phyloP scores from a whole-genome alignment of 2,888 invertebrate species.

The Quadroppia sp. region DNA sequence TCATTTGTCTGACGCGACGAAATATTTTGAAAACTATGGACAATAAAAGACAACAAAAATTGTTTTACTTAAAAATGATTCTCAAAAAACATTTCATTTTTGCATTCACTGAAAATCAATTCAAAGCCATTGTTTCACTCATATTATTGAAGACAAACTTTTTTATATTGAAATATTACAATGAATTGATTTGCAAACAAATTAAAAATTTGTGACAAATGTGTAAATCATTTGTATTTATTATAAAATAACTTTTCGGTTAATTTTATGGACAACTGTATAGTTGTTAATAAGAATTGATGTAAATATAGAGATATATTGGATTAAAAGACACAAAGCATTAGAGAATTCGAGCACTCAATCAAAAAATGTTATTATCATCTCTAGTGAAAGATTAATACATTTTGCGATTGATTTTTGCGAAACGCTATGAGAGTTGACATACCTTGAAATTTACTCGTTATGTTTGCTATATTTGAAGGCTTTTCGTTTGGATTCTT shows the following conservation, averaged over 20 bases:
- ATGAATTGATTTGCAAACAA: too few relatives aligned
- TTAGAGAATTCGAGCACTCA: constrained; percentile 25
- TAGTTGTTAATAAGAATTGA: neutral
- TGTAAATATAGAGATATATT: neutral
- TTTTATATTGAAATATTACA: neutral
- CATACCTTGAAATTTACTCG: constrained; percentile 32
- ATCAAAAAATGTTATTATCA: neutral
- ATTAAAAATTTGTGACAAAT: too few relatives aligned
- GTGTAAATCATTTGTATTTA: too few relatives aligned
- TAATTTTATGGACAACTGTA: neutral
- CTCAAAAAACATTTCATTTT: neutral
- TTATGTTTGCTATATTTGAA: neutral
- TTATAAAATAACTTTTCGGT: neutral
- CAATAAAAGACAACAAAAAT: constrained; percentile 7
- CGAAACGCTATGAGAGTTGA: neutral
- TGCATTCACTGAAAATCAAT: neutral
- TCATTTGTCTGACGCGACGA: constrained; percentile 37
- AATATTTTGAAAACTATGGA: constrained; percentile 40
- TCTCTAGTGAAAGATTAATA: constrained; percentile 22
- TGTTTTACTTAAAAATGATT: constrained; percentile 16
- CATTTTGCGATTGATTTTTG: neutral
- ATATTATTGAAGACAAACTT: neutral
- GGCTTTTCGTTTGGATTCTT: constrained; percentile 11
- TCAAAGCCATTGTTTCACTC: neutral
- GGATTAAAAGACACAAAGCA: constrained; percentile 14